Conservation (phyloP, 2,888 invertebrate genomes). For the Dicroscelio sp. region DNA sequence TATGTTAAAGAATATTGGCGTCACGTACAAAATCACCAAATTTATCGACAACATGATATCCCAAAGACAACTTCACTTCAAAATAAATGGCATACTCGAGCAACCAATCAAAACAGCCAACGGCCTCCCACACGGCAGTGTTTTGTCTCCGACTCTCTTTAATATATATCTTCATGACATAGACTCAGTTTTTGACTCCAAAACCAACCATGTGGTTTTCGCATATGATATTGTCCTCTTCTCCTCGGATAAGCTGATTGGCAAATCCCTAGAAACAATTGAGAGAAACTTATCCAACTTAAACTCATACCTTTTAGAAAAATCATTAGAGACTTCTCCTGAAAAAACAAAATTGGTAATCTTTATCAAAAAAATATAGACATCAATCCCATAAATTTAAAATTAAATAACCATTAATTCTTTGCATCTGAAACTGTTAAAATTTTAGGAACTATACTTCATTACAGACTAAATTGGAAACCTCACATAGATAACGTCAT, state of each 20-base stretch:
- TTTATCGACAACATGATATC: no score
- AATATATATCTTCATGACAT: slow-evolving; percentile 22
- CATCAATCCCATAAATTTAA: not conserved
- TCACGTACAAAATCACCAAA: no score
- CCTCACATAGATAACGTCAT: not conserved
- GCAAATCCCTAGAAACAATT: not conserved
- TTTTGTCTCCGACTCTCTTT: slow-evolving; percentile 1
- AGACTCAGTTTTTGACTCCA: not conserved
- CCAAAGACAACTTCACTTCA: no score
- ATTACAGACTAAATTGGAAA: slow-evolving; percentile 47
- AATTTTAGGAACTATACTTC: slow-evolving; percentile 15
- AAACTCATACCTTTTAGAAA: no score
- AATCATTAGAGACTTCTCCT: not conserved
- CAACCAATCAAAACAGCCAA: not conserved
- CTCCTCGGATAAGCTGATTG: not conserved
- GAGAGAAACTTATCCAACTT: no score
- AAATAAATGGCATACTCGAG: no score
- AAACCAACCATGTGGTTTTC: not conserved
- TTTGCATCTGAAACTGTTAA: not conserved
- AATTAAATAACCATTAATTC: not conserved
- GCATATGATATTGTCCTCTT: slow-evolving; percentile 2
- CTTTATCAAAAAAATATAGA: slow-evolving; percentile 26
- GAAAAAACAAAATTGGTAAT: slow-evolving; percentile 9
- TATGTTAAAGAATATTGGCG: no score
- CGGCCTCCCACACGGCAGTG: slow-evolving; percentile 16